Conservation (phyloP, 2,888 invertebrate genomes). For the Fissipunctia ypsillon region DNA sequence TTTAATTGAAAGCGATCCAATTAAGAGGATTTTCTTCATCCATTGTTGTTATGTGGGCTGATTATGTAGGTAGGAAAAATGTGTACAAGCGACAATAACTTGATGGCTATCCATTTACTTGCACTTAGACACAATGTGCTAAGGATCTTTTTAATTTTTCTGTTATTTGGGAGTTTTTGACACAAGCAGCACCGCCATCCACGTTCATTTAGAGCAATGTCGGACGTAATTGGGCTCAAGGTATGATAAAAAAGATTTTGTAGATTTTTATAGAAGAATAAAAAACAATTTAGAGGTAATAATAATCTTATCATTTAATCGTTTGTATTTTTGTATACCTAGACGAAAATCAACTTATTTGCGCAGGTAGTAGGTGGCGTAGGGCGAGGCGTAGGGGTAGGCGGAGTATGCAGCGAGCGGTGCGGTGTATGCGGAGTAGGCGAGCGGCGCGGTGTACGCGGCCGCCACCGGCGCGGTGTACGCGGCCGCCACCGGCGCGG, state of each 20-base stretch:
- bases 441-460: conserved; percentile 64
- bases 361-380: conserved; percentile 62
- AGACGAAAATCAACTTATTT: conserved; percentile 2
- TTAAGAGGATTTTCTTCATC: background rate
- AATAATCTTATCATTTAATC: conserved; percentile 29
- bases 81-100: background rate
- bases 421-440: conserved; percentile 74
- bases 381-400: conserved; percentile 74
- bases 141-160: no score
- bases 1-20: background rate
- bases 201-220: background rate
- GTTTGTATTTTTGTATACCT: background rate
- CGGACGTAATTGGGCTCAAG: background rate
- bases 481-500: conserved; percentile 76
- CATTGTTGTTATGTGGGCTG: background rate
- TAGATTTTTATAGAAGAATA: background rate
- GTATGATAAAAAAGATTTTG: background rate
- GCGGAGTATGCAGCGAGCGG: conserved; percentile 71
- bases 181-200: background rate
- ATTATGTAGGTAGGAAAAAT: background rate
- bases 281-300: background rate
- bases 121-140: background rate
- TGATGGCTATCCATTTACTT: background rate
- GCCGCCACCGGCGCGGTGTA: conserved; percentile 72
- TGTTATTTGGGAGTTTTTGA: no score